Evolutionary conservation across 2,797 vertebrate species (phyloP).

Genomic region (Cheirogaleus major): DNA sequence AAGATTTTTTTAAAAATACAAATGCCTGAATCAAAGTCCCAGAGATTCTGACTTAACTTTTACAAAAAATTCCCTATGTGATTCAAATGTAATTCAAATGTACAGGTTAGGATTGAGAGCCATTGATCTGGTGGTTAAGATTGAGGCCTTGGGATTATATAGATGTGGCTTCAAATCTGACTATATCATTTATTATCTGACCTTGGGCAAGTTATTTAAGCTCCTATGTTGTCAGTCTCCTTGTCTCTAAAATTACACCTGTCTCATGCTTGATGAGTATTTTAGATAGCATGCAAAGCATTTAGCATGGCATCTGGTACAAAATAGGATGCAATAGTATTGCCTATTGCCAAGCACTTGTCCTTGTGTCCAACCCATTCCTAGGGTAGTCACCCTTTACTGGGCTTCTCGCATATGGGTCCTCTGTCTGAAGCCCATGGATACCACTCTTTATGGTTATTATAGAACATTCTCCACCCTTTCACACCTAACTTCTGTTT

Average conservation of each 20-base stretch:
- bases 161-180: not conserved
- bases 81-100: not conserved
- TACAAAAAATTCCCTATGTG: not conserved
- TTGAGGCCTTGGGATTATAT: not conserved
- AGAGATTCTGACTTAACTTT: not conserved
- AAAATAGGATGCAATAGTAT: not conserved
- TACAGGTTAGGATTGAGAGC: not conserved
- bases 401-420: not conserved
- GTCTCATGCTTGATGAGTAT: not conserved
- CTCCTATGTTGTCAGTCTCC: not conserved
- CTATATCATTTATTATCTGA: not conserved
- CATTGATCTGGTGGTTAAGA: not conserved
- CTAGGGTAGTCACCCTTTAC: not conserved
- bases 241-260: not conserved
- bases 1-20: not conserved
- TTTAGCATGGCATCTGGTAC: not conserved
- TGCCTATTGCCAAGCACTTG: not conserved
- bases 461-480: not conserved
- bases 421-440: not conserved
- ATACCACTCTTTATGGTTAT: not conserved
- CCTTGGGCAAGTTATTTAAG: not conserved
- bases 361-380: not conserved
- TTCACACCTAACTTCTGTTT: not conserved
- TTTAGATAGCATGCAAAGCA: conserved; percentile 13
- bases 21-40: too few relatives aligned